Percentiles rank a stretch among this genome's conserved stretches.
Conservation (phyloP, 2,888 invertebrate species). For the Mimas tiliae region DNA sequence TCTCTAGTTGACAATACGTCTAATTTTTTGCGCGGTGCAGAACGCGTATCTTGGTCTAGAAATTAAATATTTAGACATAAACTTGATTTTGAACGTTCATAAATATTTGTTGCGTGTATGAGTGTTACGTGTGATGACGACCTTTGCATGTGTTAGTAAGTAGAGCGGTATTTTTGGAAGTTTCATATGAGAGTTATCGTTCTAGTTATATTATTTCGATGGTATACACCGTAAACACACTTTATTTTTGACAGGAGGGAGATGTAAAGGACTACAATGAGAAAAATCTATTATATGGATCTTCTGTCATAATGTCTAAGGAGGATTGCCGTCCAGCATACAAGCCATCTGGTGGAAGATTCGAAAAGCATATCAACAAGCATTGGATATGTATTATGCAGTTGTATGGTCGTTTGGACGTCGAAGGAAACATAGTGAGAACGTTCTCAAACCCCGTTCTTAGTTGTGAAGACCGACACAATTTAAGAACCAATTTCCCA, state of each 20-base stretch:
- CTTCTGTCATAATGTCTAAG: conserved; percentile 40
- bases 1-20: too few species aligned
- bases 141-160: too few species aligned
- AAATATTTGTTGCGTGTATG: too few species aligned
- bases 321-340: conserved; percentile 33
- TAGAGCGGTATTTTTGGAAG: too few species aligned
- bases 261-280: conserved; percentile 38
- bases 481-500: neutral
- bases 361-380: neutral
- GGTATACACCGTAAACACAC: too few species aligned
- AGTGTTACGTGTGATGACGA: too few species aligned
- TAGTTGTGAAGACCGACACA: conserved; percentile 13
- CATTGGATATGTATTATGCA: conserved; percentile 27
- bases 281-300: conserved; percentile 37
- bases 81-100: too few species aligned
- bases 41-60: too few species aligned
- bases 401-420: conserved; percentile 22
- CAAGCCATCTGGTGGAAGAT: neutral
- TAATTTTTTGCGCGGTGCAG: too few species aligned
- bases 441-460: neutral
- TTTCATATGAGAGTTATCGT: too few species aligned
- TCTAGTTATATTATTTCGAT: too few species aligned
- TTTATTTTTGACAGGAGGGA: conserved; percentile 33
- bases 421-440: conserved; percentile 25
- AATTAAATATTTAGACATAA: too few species aligned